Conservation (phyloP, 2,113 vertebrate species). For the Ramphastos sulfuratus region DNA sequence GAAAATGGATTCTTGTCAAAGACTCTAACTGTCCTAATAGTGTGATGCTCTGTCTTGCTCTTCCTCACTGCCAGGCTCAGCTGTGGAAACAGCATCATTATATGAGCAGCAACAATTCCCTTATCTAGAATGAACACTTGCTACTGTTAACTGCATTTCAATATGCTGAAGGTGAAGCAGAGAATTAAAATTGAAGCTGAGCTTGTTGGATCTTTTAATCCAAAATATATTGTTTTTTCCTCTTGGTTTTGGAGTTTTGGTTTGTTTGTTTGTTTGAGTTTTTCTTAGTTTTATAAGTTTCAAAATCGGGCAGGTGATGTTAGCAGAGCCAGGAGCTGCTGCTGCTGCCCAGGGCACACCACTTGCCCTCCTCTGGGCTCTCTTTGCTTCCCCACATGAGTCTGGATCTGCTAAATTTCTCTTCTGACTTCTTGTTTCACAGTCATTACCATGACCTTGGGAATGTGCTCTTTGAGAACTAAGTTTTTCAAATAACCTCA, state of each 20-base stretch:
- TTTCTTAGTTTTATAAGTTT: not conserved
- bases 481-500: not conserved
- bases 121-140: conserved; percentile 84
- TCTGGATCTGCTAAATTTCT: not conserved
- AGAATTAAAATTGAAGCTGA: conserved; percentile 65
- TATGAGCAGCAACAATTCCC: conserved; percentile 71
- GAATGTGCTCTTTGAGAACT: not conserved
- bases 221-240: not conserved
- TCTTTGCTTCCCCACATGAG: not conserved
- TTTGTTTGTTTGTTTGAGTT: not conserved
- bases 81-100: conserved; percentile 73
- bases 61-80: conserved; percentile 59
- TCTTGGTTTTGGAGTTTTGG: fast-evolving
- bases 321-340: not conserved
- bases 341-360: not conserved
- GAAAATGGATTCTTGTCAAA: conserved; percentile 62
- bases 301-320: not conserved
- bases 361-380: not conserved
- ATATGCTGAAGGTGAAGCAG: conserved; percentile 55
- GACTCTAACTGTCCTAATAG: conserved; percentile 37
- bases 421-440: not conserved
- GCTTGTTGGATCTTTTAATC: not conserved
- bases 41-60: conserved; percentile 36
- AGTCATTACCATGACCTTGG: not conserved
- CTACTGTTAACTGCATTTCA: conserved; percentile 73